phyloP scores from a whole-genome alignment of 2,113 vertebrate species.

The Burhinus oedicnemus region DNA sequence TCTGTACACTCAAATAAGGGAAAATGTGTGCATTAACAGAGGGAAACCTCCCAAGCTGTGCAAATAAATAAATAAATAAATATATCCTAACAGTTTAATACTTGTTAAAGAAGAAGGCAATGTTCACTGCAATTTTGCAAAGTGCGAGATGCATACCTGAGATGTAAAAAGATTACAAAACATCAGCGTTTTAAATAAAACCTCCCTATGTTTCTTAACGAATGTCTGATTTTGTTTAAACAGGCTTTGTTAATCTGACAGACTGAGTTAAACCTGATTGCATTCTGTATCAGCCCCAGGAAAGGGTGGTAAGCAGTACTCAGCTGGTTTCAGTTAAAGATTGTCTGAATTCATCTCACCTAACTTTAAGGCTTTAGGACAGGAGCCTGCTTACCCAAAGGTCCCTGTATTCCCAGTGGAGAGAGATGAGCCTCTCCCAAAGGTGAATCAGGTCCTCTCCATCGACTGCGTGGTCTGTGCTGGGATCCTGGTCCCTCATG shows the following conservation, averaged over 20 bases:
- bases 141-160: background rate
- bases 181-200: background rate
- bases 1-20: slow-evolving; percentile 33
- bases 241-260: background rate
- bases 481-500: accelerated
- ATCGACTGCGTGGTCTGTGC: accelerated
- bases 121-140: background rate
- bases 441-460: background rate
- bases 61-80: slow-evolving; percentile 48
- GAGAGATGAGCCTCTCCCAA: background rate
- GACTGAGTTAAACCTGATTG: background rate
- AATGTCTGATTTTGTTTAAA: background rate
- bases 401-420: background rate
- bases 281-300: background rate
- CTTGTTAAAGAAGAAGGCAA: slow-evolving; percentile 18
- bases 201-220: background rate
- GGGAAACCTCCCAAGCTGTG: slow-evolving; percentile 24
- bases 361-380: background rate
- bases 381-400: background rate
- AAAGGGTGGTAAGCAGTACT: background rate
- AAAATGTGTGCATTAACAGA: slow-evolving; percentile 4
- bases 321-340: background rate
- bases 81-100: background rate
- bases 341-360: background rate
- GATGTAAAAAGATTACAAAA: background rate